Evolutionary conservation across 2,888 invertebrate species (phyloP), one percentile per base, ranked within the genome.

Genomic region (Lapara coniferarum): DNA sequence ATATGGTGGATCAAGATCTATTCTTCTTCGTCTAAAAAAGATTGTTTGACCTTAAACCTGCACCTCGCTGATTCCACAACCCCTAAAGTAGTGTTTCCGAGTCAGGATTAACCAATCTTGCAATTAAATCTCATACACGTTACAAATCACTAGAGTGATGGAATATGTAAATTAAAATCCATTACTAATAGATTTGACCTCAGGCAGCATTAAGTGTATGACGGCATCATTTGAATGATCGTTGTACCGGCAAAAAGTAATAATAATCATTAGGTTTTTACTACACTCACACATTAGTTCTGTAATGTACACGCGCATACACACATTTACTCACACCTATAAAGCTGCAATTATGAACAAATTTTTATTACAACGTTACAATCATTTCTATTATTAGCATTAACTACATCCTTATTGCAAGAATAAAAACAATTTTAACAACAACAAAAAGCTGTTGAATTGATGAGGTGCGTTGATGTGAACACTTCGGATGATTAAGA

Each of bases 291-390:
- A 66, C 19, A 63, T 37, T 37, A 7, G 5, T 0, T 37, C 5
- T 37, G 1, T 37, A 37, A 37, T 37, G 37, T 37, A 37, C 8
- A 37, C 37, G 37, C 37, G 37, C 37, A 37, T 8, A 37, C 5
- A 37, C 8, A 37, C 37, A 37, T 37, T 37, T 8, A 7, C 37
- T 37, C 66, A 74, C 16, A 53, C 49, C 25, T 25, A 68, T 74
- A 77, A 76, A 74, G 69, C 70, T 66, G 77, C 73, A 72, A 80
- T 80, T 77, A 78, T 72, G 76, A 75, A 72, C 68, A 71, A 74
- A 75, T 77, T 76, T 77, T 73, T 72, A 71, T 68, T 70, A 73
- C 57, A 67, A 67, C 14, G 30, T 67, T 69, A 49, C 25, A 25
- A 25, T 68, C 57, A 67, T 58, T 49, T 66, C 16, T 19, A 57